Base-by-base conservation (phyloP, 2,888 invertebrate species). In the Eudasyphora cyanicolor region DNA sequence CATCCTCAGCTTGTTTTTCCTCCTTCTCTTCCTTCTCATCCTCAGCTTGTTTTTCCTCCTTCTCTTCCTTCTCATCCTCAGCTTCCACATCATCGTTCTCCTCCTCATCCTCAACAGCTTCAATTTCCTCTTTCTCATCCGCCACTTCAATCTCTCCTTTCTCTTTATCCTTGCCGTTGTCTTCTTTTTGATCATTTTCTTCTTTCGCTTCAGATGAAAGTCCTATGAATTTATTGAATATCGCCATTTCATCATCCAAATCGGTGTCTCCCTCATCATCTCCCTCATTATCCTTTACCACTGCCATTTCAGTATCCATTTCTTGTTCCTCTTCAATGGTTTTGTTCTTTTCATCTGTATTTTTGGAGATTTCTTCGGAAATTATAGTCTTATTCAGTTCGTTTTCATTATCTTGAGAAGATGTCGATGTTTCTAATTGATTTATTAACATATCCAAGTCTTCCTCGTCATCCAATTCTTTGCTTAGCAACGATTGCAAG, bases 381-480 rank as follows among this genome's bases (percentile, higher is more conserved):
- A 57, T 57, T 27, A 24, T 14, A 0, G 57, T 57, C 3, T 51
- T 24, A 5, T 57, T 57, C 24, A 57, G 1, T 51, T 27, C 24
- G 6, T 17, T 2, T 57, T 14, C 57, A 3, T 1, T 6, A 12
- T 57, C 27, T 10, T 12, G 4, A 1, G 10, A 57, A 14, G 57
- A 45, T 8, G 32, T 21, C 0, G 35, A 38, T 8, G 38, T 67
- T 24, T 67, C 67, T 14, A 67, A 24, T 42, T 67, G 67, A 42
- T 67, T 67, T 19, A 67, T 67, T 21, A 67, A 42, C 42, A 21
- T 29, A 71, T 71, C 54, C 27, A 54, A 29, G 12, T 51, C 54
- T 5, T 71, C 71, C 7, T 35, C 71, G 12, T 45, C 27, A 10
- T 35, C 35, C 21, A 54, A 19, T 27, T 51, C 32, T n/a, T 71